Evolutionary conservation across 2,888 invertebrate species (phyloP).

Genomic region (Trimorus sp.): DNA sequence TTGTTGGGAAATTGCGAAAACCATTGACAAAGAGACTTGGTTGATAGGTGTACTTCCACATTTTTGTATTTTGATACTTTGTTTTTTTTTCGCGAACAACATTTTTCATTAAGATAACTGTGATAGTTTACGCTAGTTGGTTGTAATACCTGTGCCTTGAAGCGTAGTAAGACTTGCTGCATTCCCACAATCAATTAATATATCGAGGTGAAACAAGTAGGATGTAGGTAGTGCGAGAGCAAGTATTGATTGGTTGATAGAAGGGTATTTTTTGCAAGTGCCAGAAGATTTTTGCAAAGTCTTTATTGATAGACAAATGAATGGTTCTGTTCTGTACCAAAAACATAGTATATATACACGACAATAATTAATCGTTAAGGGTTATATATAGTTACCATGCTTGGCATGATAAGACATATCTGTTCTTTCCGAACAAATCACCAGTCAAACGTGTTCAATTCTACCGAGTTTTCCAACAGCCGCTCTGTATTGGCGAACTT

Average conservation of each 20-base stretch:
- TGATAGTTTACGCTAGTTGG: constrained; percentile 35
- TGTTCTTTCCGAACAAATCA: too few species aligned
- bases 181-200: too few species aligned
- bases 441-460: not conserved
- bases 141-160: constrained; percentile 37
- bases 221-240: too few species aligned
- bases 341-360: constrained; percentile 5
- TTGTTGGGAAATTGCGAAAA: too few species aligned
- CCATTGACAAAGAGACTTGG: too few species aligned
- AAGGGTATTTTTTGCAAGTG: too few species aligned
- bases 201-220: too few species aligned
- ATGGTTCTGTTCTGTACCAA: not conserved
- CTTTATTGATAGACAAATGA: too few species aligned
- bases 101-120: constrained; percentile 22
- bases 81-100: not conserved
- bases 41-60: too few species aligned
- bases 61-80: not conserved
- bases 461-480: constrained; percentile 66
- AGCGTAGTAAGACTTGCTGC: not conserved
- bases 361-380: constrained; percentile 24
- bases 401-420: too few species aligned
- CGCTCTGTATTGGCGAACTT: constrained; percentile 83
- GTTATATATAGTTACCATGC: not conserved
- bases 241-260: too few species aligned
- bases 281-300: too few species aligned